Conservation (phyloP, 2,888 invertebrate species). For the Calephelis perditalis region DNA sequence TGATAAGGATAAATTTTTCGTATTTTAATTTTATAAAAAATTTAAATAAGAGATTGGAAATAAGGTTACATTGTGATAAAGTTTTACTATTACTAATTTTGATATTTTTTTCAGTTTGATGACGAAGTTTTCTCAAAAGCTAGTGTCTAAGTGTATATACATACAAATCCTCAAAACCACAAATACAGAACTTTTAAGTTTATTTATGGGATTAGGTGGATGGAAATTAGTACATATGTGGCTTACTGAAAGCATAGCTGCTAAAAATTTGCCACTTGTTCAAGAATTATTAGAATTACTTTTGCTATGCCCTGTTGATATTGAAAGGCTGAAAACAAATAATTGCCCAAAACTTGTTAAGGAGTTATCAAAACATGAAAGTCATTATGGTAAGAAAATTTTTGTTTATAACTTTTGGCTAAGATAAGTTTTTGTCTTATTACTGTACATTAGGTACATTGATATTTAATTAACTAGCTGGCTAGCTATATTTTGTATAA, state of each 20-base stretch:
- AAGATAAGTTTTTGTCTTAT: too few relatives aligned
- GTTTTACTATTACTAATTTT: constrained; percentile 9
- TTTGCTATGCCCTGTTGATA: constrained; percentile 91
- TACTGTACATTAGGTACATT: too few relatives aligned
- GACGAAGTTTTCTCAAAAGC: constrained; percentile 96
- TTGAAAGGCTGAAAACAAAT: constrained; percentile 93
- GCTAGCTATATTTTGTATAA: too few relatives aligned
- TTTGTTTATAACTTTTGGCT: constrained; percentile 3
- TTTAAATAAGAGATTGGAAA: too few relatives aligned
- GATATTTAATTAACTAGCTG: too few relatives aligned
- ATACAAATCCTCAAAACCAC: constrained; percentile 94
- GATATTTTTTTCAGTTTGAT: constrained; percentile 85
- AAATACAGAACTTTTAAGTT: constrained; percentile 87
- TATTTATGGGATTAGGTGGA: constrained; percentile 94
- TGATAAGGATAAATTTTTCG: too few relatives aligned
- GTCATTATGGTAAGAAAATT: constrained; percentile 82
- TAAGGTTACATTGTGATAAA: too few relatives aligned
- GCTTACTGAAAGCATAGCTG: constrained; percentile 91
- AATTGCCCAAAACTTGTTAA: constrained; percentile 95
- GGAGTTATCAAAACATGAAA: constrained; percentile 88
- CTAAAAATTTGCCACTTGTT: constrained; percentile 92
- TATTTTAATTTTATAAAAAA: too few relatives aligned
- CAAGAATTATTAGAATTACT: constrained; percentile 91
- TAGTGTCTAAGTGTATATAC: constrained; percentile 97
- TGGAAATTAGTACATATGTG: too few relatives aligned